Percentiles rank a stretch among this genome's conserved stretches.
These are phyloP conservation scores for Lerista edwardsae DNA, from an alignment of 2,797 vertebrate genomes.

Conservation along the genomic window DNA sequence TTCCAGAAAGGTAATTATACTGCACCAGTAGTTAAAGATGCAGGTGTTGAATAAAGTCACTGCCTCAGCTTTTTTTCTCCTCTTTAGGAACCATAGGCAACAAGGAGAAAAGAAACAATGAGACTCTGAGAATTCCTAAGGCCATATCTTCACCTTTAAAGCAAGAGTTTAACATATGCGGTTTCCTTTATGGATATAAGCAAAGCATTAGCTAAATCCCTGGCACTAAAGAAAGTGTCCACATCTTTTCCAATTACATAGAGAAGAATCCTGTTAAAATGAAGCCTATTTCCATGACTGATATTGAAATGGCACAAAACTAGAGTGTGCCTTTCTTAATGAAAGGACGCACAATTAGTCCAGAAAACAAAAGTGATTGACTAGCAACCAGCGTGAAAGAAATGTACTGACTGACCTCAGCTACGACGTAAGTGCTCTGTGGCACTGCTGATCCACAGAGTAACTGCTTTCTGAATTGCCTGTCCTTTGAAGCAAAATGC, in stretches of 20 bases:
- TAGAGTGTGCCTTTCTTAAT: constrained; percentile 47
- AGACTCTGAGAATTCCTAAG: constrained; percentile 16
- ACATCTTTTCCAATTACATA: neutral
- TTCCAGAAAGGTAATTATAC: constrained; percentile 81
- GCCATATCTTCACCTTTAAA: constrained; percentile 51
- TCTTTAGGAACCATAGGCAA: constrained; percentile 46
- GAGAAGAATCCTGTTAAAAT: constrained; percentile 24
- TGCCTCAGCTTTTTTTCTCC: constrained; percentile 65
- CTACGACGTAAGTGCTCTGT: constrained; percentile 63
- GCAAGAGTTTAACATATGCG: constrained; percentile 6
- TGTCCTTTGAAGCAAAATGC: constrained; percentile 65
- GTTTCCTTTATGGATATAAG: constrained; percentile 24
- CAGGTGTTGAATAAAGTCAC: constrained; percentile 76
- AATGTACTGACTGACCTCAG: constrained; percentile 60
- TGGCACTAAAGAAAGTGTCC: neutral
- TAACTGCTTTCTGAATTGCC: constrained; percentile 68
- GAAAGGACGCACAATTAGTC: constrained; percentile 65
- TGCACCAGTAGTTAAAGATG: constrained; percentile 72
- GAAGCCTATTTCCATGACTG: constrained; percentile 43
- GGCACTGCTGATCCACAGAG: constrained; percentile 67
- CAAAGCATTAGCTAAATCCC: constrained; percentile 1
- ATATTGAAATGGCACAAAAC: constrained; percentile 63
- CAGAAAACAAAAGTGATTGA: constrained; percentile 65
- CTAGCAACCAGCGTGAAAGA: constrained; percentile 59
- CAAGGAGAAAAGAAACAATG: constrained; percentile 62